Conservation (phyloP, 2,888 invertebrate species). For the Pheosia gnoma region DNA sequence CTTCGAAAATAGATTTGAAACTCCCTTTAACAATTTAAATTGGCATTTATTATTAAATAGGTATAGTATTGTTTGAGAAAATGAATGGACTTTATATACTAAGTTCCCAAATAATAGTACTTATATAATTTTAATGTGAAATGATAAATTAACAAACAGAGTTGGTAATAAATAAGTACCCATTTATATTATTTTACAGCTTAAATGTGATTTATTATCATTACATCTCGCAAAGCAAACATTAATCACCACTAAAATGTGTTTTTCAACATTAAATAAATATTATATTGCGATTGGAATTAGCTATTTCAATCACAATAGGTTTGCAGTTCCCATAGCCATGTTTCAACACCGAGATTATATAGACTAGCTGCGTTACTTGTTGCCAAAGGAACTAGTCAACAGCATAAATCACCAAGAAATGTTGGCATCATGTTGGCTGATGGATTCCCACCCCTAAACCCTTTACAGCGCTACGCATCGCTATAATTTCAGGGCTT, state of each 20-base stretch:
- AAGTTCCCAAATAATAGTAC: neutral
- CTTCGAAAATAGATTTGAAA: constrained; percentile 12
- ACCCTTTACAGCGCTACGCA: constrained; percentile 5
- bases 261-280: neutral
- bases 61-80: neutral
- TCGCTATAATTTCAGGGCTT: constrained; percentile 32
- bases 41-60: neutral
- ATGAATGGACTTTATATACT: neutral
- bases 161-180: neutral
- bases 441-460: neutral
- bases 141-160: neutral
- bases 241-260: neutral
- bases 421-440: too few relatives aligned
- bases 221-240: neutral
- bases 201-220: neutral
- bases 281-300: too few relatives aligned
- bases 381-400: too few relatives aligned
- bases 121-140: neutral
- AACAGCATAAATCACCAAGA: too few relatives aligned
- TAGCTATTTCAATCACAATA: too few relatives aligned
- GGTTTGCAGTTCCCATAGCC: too few relatives aligned
- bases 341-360: too few relatives aligned
- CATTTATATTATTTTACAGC: neutral
- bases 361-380: too few relatives aligned
- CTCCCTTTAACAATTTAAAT: neutral